Evolutionary conservation across 2,888 invertebrate genomes (phyloP).

Genomic region (Ennomos erosarius): DNA sequence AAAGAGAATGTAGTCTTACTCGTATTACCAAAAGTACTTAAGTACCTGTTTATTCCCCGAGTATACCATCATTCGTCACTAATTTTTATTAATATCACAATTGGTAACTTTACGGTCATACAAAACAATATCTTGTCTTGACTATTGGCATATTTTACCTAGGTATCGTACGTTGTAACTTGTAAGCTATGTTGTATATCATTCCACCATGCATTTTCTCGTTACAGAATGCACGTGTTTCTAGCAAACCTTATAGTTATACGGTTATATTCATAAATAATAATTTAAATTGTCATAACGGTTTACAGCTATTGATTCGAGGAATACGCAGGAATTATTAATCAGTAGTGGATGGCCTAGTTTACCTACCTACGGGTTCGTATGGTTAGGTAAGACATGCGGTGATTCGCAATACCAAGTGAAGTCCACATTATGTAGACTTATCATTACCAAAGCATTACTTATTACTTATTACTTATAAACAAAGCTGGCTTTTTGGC

Average conservation of each 20-base stretch:
- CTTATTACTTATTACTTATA: slow-evolving; percentile 26
- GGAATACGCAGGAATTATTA: slow-evolving; percentile 12
- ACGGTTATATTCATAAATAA: slow-evolving; percentile 7
- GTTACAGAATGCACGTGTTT: slow-evolving; percentile 20
- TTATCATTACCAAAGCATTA: slow-evolving; percentile 32
- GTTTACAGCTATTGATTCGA: slow-evolving; percentile 6
- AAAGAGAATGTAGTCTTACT: not conserved
- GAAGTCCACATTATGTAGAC: slow-evolving; percentile 20
- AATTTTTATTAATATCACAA: slow-evolving; percentile 3
- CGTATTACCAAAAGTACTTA: too few species aligned
- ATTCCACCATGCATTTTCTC: slow-evolving; percentile 22
- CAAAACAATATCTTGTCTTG: not conserved
- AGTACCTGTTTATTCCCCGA: too few species aligned
- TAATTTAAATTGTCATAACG: slow-evolving; percentile 5
- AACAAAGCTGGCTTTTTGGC: slow-evolving; percentile 45
- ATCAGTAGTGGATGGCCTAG: slow-evolving; percentile 17
- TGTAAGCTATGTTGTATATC: slow-evolving; percentile 13
- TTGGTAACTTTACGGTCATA: not conserved
- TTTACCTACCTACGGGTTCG: slow-evolving; percentile 6
- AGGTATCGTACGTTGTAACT: not conserved
- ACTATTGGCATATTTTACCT: slow-evolving; percentile 2
- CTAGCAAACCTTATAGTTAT: slow-evolving; percentile 8
- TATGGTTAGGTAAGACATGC: slow-evolving; percentile 11
- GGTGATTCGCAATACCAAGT: slow-evolving; percentile 17
- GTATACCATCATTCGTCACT: slow-evolving; percentile 5